Conservation (phyloP, 2,797 vertebrate genomes). For the Lithobates sylvaticus region DNA sequence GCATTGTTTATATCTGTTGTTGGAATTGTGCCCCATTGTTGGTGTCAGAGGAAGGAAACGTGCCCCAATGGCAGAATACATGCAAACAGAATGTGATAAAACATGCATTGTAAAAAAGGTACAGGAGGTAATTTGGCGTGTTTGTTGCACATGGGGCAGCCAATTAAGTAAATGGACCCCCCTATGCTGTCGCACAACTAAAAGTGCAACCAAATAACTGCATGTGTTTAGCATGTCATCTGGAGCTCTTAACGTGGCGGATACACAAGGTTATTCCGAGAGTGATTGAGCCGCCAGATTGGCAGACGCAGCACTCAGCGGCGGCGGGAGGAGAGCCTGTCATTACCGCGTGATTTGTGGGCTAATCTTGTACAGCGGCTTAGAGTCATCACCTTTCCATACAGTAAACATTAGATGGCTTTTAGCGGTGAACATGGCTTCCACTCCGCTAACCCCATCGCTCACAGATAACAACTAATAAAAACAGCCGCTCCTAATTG, state of each 20-base stretch:
- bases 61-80: too few relatives aligned
- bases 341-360: conserved; percentile 48
- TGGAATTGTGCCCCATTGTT: too few relatives aligned
- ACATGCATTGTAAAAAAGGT: too few relatives aligned
- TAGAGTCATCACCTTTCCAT: conserved; percentile 34
- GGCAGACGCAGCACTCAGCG: neutral
- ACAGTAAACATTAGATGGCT: conserved; percentile 34
- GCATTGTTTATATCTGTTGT: too few relatives aligned
- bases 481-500: neutral
- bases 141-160: too few relatives aligned
- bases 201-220: too few relatives aligned
- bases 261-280: neutral
- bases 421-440: conserved; percentile 38
- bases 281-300: neutral
- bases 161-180: too few relatives aligned
- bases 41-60: too few relatives aligned
- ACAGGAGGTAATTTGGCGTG: too few relatives aligned
- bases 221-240: too few relatives aligned
- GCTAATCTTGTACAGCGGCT: conserved; percentile 14
- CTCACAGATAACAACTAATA: conserved; percentile 28
- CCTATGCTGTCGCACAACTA: too few relatives aligned
- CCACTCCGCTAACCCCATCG: neutral
- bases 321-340: neutral
- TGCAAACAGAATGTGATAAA: too few relatives aligned
- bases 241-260: neutral